Evolutionary conservation across 2,888 invertebrate species (phyloP), one percentile per base, ranked within the genome.

Genomic region (Liodrosophila aerea): DNA sequence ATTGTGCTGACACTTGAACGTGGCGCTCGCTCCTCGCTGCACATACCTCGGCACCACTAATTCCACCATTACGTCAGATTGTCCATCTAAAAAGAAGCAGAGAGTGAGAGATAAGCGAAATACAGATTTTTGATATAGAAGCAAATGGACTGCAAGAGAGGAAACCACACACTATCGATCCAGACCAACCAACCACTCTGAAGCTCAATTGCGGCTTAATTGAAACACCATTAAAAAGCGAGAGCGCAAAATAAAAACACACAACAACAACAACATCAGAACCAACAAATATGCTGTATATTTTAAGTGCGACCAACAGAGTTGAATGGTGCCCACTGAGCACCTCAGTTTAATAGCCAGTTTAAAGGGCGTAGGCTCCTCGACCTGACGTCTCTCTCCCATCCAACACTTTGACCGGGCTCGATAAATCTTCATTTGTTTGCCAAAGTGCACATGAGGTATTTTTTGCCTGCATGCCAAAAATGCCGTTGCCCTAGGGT

Each of bases 1-100:
- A 90, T 94, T 94, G 91, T 95, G 95, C 66, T 93, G 92, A 91
- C 95, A 96, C 86, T 92, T 92, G 67, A 95, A 91, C 43, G 92
- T 92, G 71, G 94, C 95, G 68, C 94, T 93, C 57, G 93, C 93
- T 52, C 94, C 94, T 76, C 93, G 92, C 63, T 93, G 92, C 70
- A 94, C 95, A 91, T 95, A 95, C 76, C 93, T 91, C 75, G 93
- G 94, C 89, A 93, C 93, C 83, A 92, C 92, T 81, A 94, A 91
- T 86, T 93, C 92, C 80, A 94, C 94, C 59, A 92, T 91, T 69
- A 93, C 91, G 70, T 93, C 93, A 64, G 90, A 89, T 85, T 90
- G 90, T 87, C 89, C 90, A 84, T 86, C 90, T 90, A 78, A 1
- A 81, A 85, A 54, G 44, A 30, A 16, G 31, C 43, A 39, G 18